Evolutionary conservation across 2,888 invertebrate species (phyloP), one percentile per base, ranked within the genome.

Genomic region (Gasteruption jaculator): DNA sequence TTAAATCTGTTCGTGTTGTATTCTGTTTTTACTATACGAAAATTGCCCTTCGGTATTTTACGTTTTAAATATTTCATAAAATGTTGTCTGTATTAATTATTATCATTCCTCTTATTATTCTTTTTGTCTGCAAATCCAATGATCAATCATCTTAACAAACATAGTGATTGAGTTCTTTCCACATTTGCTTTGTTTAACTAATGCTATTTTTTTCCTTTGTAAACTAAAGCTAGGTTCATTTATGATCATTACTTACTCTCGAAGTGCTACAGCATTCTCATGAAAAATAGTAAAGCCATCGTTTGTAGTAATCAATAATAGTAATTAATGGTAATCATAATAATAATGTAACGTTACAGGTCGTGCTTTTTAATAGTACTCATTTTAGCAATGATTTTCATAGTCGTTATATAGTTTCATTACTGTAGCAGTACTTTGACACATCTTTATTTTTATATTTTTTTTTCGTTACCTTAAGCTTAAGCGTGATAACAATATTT

Each of bases 351-450:
- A 48, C 49, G 45, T 41, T 49, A 53, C 40, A 46, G 33, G 43
- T 48, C 45, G 35, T 11, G 15, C 35, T 26, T 31, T 29, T 55
- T 49, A 52, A 47, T 48, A 48, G 43, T 54, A 46, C 45, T 41
- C 54, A 52, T 43, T 53, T 51, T 51, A 51, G 47, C 49, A 50
- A 38, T 50, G 49, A 45, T 58, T 61, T 49, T 49, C 43, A 49
- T 46, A 45, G 36, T 37, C 32, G 38, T 30, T 30, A n/a, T n/a
- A n/a, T 46, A 49, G 41, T 48, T 48, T 50, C 56, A 57, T 4
- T n/a, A 48, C 57, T 54, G 54, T 58, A 63, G 58, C 59, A 57
- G 56, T 61, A 61, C 53, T 63, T 65, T 64, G 64, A 64, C 63
- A 65, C 61, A 54, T 61, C 49, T 53, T 48, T 45, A 52, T 50